phyloP scores from a whole-genome alignment of 2,888 invertebrate genomes.

The Nomada lathburiana region DNA sequence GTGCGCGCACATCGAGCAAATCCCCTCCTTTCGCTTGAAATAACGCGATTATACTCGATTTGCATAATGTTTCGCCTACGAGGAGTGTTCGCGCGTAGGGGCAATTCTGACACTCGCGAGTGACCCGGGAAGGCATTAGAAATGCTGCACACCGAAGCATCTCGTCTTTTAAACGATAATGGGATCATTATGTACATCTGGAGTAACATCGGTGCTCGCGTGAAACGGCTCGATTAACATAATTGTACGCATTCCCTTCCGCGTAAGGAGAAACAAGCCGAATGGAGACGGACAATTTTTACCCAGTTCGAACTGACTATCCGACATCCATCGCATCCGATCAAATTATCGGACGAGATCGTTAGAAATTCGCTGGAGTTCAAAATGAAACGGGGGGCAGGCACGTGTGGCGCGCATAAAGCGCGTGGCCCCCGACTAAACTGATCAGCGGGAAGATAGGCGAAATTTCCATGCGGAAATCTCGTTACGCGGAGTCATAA shows the following conservation, averaged over 20 bases:
- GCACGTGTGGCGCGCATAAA: too few relatives aligned
- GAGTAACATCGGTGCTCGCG: constrained; percentile 23
- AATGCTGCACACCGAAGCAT: constrained; percentile 34
- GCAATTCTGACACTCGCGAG: constrained; percentile 34
- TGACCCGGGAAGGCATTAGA: constrained; percentile 36
- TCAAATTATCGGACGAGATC: too few relatives aligned
- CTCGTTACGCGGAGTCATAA: not conserved
- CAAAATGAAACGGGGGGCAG: too few relatives aligned
- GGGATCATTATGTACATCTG: constrained; percentile 41
- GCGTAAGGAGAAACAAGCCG: constrained; percentile 5
- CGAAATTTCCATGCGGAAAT: not conserved
- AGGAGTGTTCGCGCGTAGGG: constrained; percentile 7
- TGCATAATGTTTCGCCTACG: constrained; percentile 53
- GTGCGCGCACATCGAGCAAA: constrained; percentile 19
- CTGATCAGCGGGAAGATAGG: not conserved
- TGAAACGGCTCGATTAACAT: constrained; percentile 41
- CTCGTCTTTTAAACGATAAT: constrained; percentile 41
- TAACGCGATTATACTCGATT: constrained; percentile 56
- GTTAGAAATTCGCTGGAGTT: too few relatives aligned
- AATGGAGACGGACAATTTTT: not conserved
- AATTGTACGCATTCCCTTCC: constrained; percentile 29
- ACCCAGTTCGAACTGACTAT: not conserved
- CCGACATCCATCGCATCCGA: too few relatives aligned
- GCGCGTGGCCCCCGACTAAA: too few relatives aligned
- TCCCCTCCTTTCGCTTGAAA: constrained; percentile 37